Conservation (phyloP, 2,888 invertebrate species). For the Calameuta pallipes region DNA sequence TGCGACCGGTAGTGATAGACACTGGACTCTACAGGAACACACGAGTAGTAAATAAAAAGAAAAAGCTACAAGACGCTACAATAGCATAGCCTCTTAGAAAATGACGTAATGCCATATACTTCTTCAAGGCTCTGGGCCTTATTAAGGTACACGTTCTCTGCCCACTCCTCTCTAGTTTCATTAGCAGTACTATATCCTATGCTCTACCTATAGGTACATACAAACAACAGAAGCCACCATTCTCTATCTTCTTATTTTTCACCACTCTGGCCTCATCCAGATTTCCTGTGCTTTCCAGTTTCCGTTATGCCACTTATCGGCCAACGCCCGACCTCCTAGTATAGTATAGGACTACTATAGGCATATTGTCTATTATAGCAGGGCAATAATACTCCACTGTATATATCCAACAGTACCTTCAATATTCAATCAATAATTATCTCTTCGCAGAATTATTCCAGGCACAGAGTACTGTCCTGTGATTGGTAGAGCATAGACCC, state of each 20-base stretch:
- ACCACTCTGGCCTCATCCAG: conserved; percentile 10
- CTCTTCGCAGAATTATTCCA: background rate
- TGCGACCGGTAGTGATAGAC: background rate
- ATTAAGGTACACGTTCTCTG: conserved; percentile 31
- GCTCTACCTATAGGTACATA: background rate
- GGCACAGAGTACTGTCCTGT: background rate
- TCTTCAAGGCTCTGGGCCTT: conserved; percentile 35
- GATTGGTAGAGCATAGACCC: background rate
- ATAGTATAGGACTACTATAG: background rate
- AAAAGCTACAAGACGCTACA: conserved; percentile 23
- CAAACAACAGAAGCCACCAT: background rate
- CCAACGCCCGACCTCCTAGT: conserved; percentile 22
- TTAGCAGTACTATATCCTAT: background rate
- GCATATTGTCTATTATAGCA: background rate
- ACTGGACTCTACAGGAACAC: background rate
- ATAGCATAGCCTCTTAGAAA: conserved; percentile 18
- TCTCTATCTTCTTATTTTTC: background rate
- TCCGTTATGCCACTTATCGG: conserved; percentile 20
- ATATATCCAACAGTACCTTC: background rate
- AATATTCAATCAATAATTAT: background rate
- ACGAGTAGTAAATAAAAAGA: background rate
- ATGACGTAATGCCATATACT: conserved; percentile 38
- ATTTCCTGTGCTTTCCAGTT: conserved; percentile 12
- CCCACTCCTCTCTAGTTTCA: conserved; percentile 10
- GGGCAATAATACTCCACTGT: background rate